Percentiles rank a stretch among this genome's conserved stretches.
These are phyloP conservation scores for Onychostruthus taczanowskii DNA, from an alignment of 2,113 vertebrate species.

Conservation along the genomic window DNA sequence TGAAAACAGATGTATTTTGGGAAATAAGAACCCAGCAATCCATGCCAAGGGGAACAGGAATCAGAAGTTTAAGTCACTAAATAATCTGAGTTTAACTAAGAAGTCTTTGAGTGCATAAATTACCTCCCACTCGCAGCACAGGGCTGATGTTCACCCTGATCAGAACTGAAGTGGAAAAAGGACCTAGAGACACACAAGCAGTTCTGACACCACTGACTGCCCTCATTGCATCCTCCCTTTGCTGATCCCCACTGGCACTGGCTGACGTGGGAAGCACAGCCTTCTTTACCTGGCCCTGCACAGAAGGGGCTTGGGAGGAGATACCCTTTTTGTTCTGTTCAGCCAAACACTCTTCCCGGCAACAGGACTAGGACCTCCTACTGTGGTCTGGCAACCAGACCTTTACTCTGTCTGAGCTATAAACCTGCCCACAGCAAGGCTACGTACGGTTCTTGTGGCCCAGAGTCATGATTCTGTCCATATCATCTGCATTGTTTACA, in stretches of 20 bases:
- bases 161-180: not conserved
- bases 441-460: constrained; percentile 98
- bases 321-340: not conserved
- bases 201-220: not conserved
- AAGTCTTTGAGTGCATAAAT: not conserved
- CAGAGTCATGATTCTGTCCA: constrained; percentile 98
- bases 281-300: not conserved
- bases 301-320: not conserved
- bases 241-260: rapidly evolving
- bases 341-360: not conserved
- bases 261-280: rapidly evolving
- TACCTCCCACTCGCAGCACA: not conserved
- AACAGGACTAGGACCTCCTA: not conserved
- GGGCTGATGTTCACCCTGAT: not conserved
- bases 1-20: not conserved
- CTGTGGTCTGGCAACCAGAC: not conserved
- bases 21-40: not conserved
- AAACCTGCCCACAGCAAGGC: not conserved
- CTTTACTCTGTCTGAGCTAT: not conserved
- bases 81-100: not conserved
- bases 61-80: not conserved
- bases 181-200: not conserved
- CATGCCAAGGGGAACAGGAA: not conserved
- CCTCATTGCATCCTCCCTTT: not conserved
- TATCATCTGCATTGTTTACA: constrained; percentile 98